Percentiles rank a stretch among this genome's conserved stretches.
These are phyloP conservation scores for Craterocephalus amniculus DNA, from an alignment of 2,797 vertebrate genomes.

Conservation along the genomic window DNA sequence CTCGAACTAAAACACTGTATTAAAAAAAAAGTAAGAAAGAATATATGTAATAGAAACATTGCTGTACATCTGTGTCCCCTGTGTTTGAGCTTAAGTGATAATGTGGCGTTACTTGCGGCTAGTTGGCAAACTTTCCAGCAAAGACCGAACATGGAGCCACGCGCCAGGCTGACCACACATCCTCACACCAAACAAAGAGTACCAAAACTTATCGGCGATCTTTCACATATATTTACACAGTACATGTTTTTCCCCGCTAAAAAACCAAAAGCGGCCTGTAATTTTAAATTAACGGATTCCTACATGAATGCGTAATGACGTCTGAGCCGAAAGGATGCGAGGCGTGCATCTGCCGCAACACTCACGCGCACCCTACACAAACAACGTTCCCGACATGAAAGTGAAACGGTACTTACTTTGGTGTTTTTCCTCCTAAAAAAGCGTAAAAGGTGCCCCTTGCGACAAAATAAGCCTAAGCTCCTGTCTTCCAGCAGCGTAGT, in stretches of 20 bases:
- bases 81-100: conserved; percentile 5
- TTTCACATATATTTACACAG: too few relatives aligned
- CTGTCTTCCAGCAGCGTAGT: conserved; percentile 5
- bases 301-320: conserved; percentile 71
- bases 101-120: conserved; percentile 23
- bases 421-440: conserved; percentile 20
- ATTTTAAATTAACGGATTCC: conserved; percentile 31
- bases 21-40: not conserved
- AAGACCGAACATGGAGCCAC: conserved; percentile 7
- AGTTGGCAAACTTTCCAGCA: conserved; percentile 33
- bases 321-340: conserved; percentile 38
- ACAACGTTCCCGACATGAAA: conserved; percentile 37
- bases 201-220: not conserved
- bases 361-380: conserved; percentile 34
- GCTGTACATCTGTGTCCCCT: not conserved
- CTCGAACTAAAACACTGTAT: conserved; percentile 7
- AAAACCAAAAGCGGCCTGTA: not conserved
- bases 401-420: conserved; percentile 75
- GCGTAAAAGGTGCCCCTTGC: not conserved
- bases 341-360: conserved; percentile 36
- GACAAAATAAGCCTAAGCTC: too few relatives aligned
- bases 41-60: not conserved
- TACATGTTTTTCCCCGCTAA: not conserved
- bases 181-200: not conserved
- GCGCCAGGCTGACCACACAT: conserved; percentile 5